Evolutionary conservation across 2,113 vertebrate genomes (phyloP).

Genomic region (Alces alces): DNA sequence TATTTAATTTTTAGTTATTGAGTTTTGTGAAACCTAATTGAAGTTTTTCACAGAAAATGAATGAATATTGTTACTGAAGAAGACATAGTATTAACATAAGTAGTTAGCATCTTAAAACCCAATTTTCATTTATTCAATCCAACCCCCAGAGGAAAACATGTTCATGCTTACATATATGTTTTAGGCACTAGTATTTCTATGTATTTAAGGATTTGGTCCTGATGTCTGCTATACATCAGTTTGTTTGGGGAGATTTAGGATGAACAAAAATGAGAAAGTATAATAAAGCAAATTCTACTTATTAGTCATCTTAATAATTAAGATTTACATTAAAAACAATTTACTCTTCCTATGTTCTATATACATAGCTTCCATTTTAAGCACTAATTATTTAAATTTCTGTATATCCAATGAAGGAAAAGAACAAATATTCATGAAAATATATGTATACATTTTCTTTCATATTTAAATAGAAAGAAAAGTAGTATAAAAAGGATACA

Average conservation of each 20-base stretch:
- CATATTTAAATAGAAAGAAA: conserved; percentile 15
- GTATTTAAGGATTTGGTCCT: not conserved
- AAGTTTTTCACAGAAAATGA: not conserved
- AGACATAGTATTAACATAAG: not conserved
- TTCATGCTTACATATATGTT: not conserved
- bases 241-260: not conserved
- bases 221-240: not conserved
- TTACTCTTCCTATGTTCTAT: not conserved
- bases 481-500: not conserved
- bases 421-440: not conserved
- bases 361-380: not conserved
- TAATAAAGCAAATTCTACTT: not conserved
- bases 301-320: not conserved
- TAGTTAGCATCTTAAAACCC: not conserved
- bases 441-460: not conserved
- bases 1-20: conserved; percentile 8
- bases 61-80: not conserved
- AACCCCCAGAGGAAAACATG: not conserved
- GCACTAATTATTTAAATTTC: not conserved
- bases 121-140: not conserved
- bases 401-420: not conserved
- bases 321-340: not conserved
- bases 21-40: not conserved
- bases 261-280: not conserved
- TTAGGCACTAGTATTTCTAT: not conserved